Evolutionary conservation across 1,140 invertebrate genomes (phyloP).

Genomic region (Apolygus lucorum): DNA sequence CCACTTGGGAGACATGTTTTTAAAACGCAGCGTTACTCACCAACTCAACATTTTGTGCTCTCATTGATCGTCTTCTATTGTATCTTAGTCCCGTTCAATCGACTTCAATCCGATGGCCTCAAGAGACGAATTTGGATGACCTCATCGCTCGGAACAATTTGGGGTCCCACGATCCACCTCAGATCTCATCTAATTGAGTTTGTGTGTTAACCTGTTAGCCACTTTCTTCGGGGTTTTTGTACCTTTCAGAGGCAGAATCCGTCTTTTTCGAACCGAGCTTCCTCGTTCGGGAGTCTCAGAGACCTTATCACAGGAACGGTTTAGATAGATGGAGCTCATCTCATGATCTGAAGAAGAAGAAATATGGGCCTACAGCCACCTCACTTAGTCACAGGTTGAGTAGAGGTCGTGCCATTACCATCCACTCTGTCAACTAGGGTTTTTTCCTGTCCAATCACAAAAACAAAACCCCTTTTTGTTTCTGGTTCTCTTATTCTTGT

Average conservation of each 20-base stretch:
- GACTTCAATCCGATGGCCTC: no score
- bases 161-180: no score
- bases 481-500: no score
- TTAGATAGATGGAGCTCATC: not conserved
- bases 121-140: no score
- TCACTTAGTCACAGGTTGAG: not conserved
- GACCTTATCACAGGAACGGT: not conserved
- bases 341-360: not conserved
- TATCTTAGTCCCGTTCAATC: no score
- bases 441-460: not conserved
- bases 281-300: not conserved
- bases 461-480: no score
- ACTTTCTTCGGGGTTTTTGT: not conserved
- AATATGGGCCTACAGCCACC: not conserved
- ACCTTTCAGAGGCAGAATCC: not conserved
- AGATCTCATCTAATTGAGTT: not conserved
- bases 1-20: no score
- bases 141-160: no score
- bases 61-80: no score
- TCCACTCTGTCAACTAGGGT: not conserved
- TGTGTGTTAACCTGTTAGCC: not conserved
- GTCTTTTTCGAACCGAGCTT: not conserved
- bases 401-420: not conserved
- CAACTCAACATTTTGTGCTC: no score
- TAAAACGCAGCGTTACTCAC: no score